These are phyloP conservation scores for Exocentrus adspersus DNA, from an alignment of 2,888 invertebrate genomes.

Conservation along the genomic window DNA sequence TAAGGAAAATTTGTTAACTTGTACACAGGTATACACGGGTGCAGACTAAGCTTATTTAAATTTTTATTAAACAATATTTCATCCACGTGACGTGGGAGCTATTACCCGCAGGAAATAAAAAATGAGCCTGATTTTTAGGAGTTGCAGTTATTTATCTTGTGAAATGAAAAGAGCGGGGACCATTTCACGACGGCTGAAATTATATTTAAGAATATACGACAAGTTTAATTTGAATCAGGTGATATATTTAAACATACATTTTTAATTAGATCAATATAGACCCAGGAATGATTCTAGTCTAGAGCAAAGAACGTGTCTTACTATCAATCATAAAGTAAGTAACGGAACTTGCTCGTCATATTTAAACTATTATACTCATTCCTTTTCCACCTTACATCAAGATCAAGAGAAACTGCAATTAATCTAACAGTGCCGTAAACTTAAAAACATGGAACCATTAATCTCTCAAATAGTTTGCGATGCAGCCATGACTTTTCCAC, in stretches of 20 bases:
- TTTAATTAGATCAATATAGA: too few relatives aligned
- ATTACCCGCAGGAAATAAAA: constrained; percentile 13
- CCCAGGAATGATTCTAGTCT: too few relatives aligned
- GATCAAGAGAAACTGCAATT: neutral
- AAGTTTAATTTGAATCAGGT: neutral
- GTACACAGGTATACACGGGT: constrained; percentile 11
- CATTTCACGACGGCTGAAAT: neutral
- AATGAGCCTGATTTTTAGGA: constrained; percentile 14
- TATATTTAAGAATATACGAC: neutral
- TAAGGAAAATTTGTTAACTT: constrained; percentile 20
- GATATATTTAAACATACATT: too few relatives aligned
- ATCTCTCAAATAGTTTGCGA: neutral
- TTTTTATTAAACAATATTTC: constrained; percentile 45
- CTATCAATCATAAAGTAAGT: too few relatives aligned
- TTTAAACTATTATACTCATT: too few relatives aligned
- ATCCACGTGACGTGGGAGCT: constrained; percentile 33
- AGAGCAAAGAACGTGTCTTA: too few relatives aligned
- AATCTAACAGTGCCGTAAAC: neutral
- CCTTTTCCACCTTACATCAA: too few relatives aligned
- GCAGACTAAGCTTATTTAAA: constrained; percentile 37
- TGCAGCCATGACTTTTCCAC: neutral
- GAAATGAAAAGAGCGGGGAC: neutral
- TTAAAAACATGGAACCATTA: neutral
- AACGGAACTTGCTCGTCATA: too few relatives aligned
- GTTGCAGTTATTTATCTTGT: constrained; percentile 7